phyloP scores from a whole-genome alignment of 2,888 invertebrate genomes.

The Leptogaster cylindrica region DNA sequence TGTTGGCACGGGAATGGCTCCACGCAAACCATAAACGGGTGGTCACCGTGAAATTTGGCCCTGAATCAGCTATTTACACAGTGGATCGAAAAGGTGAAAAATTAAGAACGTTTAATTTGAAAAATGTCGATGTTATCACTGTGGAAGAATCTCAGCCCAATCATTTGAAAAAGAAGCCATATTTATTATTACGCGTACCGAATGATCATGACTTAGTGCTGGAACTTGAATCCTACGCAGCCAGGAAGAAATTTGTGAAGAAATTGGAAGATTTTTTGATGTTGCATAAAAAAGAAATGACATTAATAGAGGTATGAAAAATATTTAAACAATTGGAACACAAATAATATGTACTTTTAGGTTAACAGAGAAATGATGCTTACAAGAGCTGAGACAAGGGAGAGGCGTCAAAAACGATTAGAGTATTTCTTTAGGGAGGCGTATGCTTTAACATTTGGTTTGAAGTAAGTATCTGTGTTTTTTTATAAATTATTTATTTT shows the following conservation, averaged over 20 bases:
- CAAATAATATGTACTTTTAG: conserved; percentile 31
- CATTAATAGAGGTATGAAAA: conserved; percentile 66
- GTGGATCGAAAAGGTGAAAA: conserved; percentile 93
- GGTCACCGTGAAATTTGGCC: conserved; percentile 89
- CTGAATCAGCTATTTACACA: conserved; percentile 84
- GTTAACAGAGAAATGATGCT: conserved; percentile 82
- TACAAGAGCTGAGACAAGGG: conserved; percentile 91
- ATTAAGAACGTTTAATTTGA: conserved; percentile 79
- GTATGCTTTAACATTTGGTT: conserved; percentile 89
- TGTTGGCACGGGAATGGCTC: conserved; percentile 93
- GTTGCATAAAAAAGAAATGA: conserved; percentile 82
- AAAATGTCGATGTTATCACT: conserved; percentile 77
- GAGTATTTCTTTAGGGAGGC: conserved; percentile 97
- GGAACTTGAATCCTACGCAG: conserved; percentile 83
- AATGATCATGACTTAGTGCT: conserved; percentile 92
- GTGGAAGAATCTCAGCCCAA: conserved; percentile 86
- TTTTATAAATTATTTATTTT: too few species aligned
- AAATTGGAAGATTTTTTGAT: conserved; percentile 85
- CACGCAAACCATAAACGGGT: conserved; percentile 89
- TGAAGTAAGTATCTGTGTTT: conserved; percentile 62
- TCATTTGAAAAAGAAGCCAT: conserved; percentile 75
- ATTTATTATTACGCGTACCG: conserved; percentile 81
- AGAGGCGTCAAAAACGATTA: conserved; percentile 86
- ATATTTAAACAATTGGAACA: conserved; percentile 1
- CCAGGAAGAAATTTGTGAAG: conserved; percentile 82